Evolutionary conservation across 1,140 invertebrate genomes (phyloP), one percentile per base, ranked within the genome.

Genomic region (Drosophila subpulchrella): DNA sequence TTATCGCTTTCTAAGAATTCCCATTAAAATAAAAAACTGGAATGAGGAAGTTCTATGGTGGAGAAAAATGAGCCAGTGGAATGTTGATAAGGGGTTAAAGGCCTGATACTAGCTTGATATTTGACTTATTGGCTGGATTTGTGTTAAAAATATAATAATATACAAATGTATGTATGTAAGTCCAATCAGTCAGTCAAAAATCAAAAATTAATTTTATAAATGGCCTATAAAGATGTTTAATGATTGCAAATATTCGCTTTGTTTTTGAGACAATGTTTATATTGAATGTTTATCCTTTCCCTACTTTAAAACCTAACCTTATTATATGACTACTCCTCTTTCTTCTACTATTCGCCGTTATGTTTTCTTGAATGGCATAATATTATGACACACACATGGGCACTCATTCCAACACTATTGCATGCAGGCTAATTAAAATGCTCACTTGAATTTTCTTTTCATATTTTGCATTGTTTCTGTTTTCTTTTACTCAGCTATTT

Each of bases 351-450:
- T 6, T 34, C 8, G 0, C 13, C 47, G 20, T 30, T 71, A 51
- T 51, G 48, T 58, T 17, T 60, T 66, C 32, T 53, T 66, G 46
- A 62, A 68, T 78, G 66, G 61, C 73, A 74, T 80, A 70, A 74
- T 72, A 56, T 75, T 67, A 34, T 71, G 47, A 51, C 13, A 30
- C 50, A 62, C 53, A 39, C 13, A 34, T 17, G 50, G 6, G 6
- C 7, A 50, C 53, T 39, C 12, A 58, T 8, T 34, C 30, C 15
- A 44, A 20, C 32, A 46, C 55, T 39, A 24, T 13, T n/a, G 32
- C 12, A 27, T n/a, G 32, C 17, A 27, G 61, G 70, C 78, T 85
- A 82, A 85, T 86, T 86, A 82, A 85, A 85, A 71, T 62, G 56
- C 41, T 71, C 56, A 39, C 56, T 78, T 32, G 32, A 58, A 61